A percentile compares a stretch with the other conserved stretches of the same genome.
Conservation (phyloP, 2,888 invertebrate genomes). For the Cyclophora albipunctata region DNA sequence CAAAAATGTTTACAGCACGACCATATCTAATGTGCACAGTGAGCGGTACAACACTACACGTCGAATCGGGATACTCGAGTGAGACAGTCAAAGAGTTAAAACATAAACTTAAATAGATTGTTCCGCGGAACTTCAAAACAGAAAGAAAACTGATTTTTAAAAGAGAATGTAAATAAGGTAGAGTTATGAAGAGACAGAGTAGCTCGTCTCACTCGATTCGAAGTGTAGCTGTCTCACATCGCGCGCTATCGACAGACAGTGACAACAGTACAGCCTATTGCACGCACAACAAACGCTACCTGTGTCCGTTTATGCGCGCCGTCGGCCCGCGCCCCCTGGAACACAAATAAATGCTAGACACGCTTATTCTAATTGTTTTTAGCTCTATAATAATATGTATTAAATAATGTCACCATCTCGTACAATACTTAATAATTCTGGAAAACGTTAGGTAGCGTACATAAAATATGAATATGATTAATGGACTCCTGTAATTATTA, state of each 20-base stretch:
- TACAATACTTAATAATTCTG: too few species aligned
- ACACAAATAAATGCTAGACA: constrained; percentile 74
- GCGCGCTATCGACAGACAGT: constrained; percentile 72
- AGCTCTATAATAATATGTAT: constrained; percentile 7
- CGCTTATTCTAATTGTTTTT: constrained; percentile 47
- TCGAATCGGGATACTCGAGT: constrained; percentile 48
- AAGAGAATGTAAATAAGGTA: constrained; percentile 1
- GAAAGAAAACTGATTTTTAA: neutral
- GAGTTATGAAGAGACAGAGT: constrained; percentile 14
- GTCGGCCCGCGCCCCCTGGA: constrained; percentile 68
- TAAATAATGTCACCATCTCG: too few species aligned
- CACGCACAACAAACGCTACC: constrained; percentile 76
- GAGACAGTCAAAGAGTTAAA: constrained; percentile 22
- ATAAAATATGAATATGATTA: too few species aligned
- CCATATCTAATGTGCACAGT: constrained; percentile 74
- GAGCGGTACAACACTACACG: constrained; percentile 50
- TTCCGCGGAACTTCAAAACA: neutral
- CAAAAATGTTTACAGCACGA: constrained; percentile 72
- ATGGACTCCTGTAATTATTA: too few species aligned
- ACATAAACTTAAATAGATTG: neutral
- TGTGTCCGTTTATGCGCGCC: constrained; percentile 67
- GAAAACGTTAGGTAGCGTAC: too few species aligned
- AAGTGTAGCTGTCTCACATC: constrained; percentile 62
- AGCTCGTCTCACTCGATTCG: constrained; percentile 36
- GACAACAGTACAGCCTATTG: constrained; percentile 75